Conservation (phyloP, 2,888 invertebrate genomes). For the Platycheirus rosarum region DNA sequence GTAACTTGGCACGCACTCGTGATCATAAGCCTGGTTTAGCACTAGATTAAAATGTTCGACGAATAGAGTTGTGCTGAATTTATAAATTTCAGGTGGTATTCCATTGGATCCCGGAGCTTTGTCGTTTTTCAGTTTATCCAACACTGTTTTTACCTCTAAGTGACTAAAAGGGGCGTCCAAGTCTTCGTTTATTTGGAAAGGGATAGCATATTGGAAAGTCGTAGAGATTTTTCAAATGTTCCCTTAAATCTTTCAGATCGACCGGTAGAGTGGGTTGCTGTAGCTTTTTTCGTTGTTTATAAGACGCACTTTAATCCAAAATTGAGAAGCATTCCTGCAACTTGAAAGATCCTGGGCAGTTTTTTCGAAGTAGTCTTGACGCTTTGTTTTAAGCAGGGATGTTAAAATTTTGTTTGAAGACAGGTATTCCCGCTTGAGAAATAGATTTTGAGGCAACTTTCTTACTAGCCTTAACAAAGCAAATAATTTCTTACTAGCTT, state of each 20-base stretch:
- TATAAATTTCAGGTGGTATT: no score
- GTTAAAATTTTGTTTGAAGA: neutral
- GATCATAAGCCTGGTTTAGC: no score
- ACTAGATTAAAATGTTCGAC: no score
- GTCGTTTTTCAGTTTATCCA: no score
- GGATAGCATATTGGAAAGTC: neutral
- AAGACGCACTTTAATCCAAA: neutral
- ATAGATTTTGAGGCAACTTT: neutral
- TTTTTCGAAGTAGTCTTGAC: conserved; percentile 4
- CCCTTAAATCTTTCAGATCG: neutral
- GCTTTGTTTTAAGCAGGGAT: neutral
- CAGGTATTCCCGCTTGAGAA: neutral
- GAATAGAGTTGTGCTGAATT: no score
- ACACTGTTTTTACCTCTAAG: no score
- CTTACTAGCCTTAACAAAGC: neutral
- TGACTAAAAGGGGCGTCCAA: no score
- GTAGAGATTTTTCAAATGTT: conserved; percentile 1
- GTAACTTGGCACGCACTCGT: no score
- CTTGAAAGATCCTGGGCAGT: neutral
- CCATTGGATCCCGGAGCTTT: neutral
- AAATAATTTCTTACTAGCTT: neutral
- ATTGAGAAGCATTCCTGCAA: neutral
- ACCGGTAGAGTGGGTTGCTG: neutral
- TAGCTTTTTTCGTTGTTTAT: neutral
- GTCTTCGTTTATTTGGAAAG: neutral